Percentiles rank a stretch among this genome's conserved stretches.
Evolutionary conservation across 2,888 invertebrate genomes (phyloP).

Genomic region (Acleris holmiana): DNA sequence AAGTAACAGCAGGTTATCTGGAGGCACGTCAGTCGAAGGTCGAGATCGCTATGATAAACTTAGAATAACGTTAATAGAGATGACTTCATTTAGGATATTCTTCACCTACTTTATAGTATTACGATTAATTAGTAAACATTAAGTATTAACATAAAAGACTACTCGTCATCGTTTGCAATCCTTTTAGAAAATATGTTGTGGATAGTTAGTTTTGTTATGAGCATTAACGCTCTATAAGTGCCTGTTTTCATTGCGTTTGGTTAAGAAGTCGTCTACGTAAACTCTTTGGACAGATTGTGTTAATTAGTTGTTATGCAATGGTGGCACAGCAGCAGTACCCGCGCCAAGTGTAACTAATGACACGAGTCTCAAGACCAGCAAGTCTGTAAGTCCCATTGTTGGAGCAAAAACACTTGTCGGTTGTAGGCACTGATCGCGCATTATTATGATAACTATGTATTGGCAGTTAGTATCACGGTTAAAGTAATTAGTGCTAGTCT

Average conservation of each 20-base stretch:
- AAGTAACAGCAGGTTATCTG: no score
- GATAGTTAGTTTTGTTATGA: neutral
- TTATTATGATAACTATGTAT: constrained; percentile 36
- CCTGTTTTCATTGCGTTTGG: constrained; percentile 3
- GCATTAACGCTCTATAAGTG: neutral
- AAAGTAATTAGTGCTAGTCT: constrained; percentile 34
- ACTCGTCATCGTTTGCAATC: no score
- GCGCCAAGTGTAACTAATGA: constrained; percentile 5
- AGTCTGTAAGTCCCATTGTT: constrained; percentile 10
- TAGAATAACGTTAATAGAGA: no score
- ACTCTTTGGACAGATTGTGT: constrained; percentile 23
- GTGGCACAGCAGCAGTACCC: neutral
- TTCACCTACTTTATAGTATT: no score
- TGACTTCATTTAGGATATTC: no score
- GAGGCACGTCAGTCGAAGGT: no score
- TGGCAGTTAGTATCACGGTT: constrained; percentile 33
- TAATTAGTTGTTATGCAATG: constrained; percentile 17
- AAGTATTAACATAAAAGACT: no score
- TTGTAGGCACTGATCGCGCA: constrained; percentile 8
- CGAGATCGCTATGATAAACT: no score
- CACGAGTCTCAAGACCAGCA: constrained; percentile 9
- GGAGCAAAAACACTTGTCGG: constrained; percentile 16
- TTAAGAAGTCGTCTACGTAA: constrained; percentile 9
- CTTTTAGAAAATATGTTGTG: no score
- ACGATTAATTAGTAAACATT: no score